Evolutionary conservation across 2,888 invertebrate genomes (phyloP), one percentile per base, ranked within the genome.

Genomic region (Machimus atricapillus): DNA sequence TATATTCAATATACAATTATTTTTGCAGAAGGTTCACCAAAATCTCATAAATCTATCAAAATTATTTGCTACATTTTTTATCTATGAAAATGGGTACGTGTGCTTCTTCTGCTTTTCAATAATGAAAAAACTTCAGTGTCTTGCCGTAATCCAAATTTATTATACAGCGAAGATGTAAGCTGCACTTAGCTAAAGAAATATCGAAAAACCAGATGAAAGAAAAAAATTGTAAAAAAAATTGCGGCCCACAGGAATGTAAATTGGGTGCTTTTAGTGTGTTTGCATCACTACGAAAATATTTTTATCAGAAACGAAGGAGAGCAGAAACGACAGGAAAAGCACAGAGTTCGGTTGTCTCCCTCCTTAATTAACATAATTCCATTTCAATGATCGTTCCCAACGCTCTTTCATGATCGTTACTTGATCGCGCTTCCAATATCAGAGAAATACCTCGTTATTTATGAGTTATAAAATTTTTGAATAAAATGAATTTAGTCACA

Each of bases 401-500:
- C 85, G 85, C 85, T 86, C 85, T 86, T 86, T 77, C 76, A 76
- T 73, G 85, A 86, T 86, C 77, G 85, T 77, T 77, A 76, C 74
- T 86, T 76, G 76, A 86, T 76, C 74, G 74, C 85, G 85, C 76
- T 76, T 86, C 74, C 76, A 77, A 86, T 76, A 76, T 86, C 85
- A 19, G 40, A 85, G 85, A 85, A 86, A 79, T 78, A 86, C 79
- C 79, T 81, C 66, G 86, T 86, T 79, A 81, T 86, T 86, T 86
- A 86, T 86, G 86, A 86, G 86, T 86, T 86, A 86, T 86, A 86
- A 86, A 86, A 86, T 73, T 86, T 86, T 81, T 79, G 79, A 81
- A 86, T 86, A 81, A 86, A 86, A 86, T 86, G 86, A 81, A 86
- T 86, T 86, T 73, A 86, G 86, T 86, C 86, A 86, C 86, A 86